Evolutionary conservation across 1,140 invertebrate genomes (phyloP), one percentile per base, ranked within the genome.

Genomic region (Drosophila oshimai): DNA sequence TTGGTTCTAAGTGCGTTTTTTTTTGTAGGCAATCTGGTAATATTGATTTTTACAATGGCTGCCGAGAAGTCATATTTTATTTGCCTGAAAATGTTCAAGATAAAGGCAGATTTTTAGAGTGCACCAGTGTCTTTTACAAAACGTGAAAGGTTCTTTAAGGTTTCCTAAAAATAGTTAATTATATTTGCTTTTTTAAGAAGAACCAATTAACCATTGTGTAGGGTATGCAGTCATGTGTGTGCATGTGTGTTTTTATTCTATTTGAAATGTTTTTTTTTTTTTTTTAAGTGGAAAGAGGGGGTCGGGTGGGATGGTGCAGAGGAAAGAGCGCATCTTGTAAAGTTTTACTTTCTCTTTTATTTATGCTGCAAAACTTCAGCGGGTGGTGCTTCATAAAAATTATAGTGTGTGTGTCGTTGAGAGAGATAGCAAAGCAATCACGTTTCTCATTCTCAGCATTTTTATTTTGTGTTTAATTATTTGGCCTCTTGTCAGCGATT

Each of bases 21-120:
- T 13, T 53, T 37, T 65, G 49, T 64, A 34, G 60, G 44, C 61
- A 71, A 71, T 72, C 41, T 54, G 67, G 55, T 44, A 37, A 47
- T 86, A 86, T 86, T 86, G 81, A 86, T 86, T 86, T 86, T 86
- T 86, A 86, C 81, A 86, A 74, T 74, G 71, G 70, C 71, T 74
- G 47, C 69, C 70, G 31, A 68, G 61, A 20, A 53, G 39, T 67
- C 37, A 10, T 18, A 10, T 33, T 15, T 18, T 49, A 18, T 61
- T 47, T 34, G 20, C 36, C 4, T 26, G 53, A 42, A 68, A 71
- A 34, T 24, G 9, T 15, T 10, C 15, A 51, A 26, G 12, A 37
- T 44, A 73, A 53, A 12, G 7, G 22, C 5, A 29, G 60, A 60
- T 10, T 18, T 15, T 12, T n/a, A 6, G 13, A 39, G 15, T 31